Base-by-base conservation (phyloP, 1,140 invertebrate genomes). In the Anastrepha ludens region DNA sequence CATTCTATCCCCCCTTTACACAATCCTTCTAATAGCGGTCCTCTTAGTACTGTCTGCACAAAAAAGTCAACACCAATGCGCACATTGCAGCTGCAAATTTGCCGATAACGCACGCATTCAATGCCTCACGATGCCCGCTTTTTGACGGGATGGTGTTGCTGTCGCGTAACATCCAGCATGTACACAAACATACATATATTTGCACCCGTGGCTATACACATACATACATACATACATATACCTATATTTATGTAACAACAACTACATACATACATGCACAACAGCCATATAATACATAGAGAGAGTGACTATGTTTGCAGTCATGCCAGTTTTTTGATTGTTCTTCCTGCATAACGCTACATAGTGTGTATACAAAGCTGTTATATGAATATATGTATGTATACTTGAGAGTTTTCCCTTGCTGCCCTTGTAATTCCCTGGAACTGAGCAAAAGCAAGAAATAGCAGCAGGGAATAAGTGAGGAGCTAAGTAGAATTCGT, bases 31-130 rank as follows among this genome's bases (percentile, higher is more conserved):
- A 20, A 6, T 64, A 20, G n/a, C 62, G 20, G 20, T 64, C 62
- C 62, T 64, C 62, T 64, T 17, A 20, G 62, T 64, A 64, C 20
- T 64, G 62, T 64, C 62, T 20, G 3, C 65, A 67, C 65, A 67
- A 29, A 67, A 67, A 67, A 67, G 65, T 29, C 65, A 67, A 39
- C 65, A 67, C 65, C 65, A 67, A 67, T 11, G 29, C 20, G 65
- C 65, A 67, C 29, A 67, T 67, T 67, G 65, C 39, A 29, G 65
- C 65, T 67, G 65, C 65, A 67, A 67, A 67, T 67, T 67, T 67
- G 20, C 65, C 65, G 65, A 67, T 67, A 67, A 67, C 65, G 65
- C 65, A 67, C 65, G 65, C 65, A 67, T 39, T 67, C 65, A 67
- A 11, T 67, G 65, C 29, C 65, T 39, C 65, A 20, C 65, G 65